phyloP scores from a whole-genome alignment of 2,888 invertebrate genomes.

The Folsomia candida region DNA sequence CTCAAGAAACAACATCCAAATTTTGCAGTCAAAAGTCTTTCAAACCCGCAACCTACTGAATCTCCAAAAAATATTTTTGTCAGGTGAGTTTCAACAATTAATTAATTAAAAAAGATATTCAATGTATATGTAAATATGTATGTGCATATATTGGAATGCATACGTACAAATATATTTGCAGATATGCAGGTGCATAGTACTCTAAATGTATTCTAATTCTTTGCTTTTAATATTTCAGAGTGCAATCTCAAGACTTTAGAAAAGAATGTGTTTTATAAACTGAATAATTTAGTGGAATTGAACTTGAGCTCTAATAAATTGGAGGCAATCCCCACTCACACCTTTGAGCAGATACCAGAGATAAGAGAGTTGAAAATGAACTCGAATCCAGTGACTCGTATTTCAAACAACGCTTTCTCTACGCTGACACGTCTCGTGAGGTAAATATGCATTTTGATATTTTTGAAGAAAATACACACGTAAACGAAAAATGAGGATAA shows the following conservation, averaged over 20 bases:
- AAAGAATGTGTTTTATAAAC: slow-evolving; percentile 70
- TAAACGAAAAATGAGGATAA: too few relatives aligned
- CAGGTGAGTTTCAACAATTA: too few relatives aligned
- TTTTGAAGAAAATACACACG: too few relatives aligned
- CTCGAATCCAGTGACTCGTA: slow-evolving; percentile 70
- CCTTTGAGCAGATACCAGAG: slow-evolving; percentile 70
- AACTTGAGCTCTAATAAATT: slow-evolving; percentile 74
- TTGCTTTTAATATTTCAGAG: too few relatives aligned
- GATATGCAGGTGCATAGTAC: too few relatives aligned
- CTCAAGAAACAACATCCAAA: slow-evolving; percentile 68
- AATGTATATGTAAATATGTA: too few relatives aligned
- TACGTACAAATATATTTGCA: too few relatives aligned
- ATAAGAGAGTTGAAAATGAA: slow-evolving; percentile 71
- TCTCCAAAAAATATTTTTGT: slow-evolving; percentile 74
- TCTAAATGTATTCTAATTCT: too few relatives aligned
- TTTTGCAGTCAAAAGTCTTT: slow-evolving; percentile 71
- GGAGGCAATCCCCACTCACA: slow-evolving; percentile 67
- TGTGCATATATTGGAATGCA: too few relatives aligned
- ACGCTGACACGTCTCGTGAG: slow-evolving; percentile 64
- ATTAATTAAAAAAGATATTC: too few relatives aligned
- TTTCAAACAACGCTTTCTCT: slow-evolving; percentile 64
- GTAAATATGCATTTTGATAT: too few relatives aligned
- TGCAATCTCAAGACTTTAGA: slow-evolving; percentile 70
- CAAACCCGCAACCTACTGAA: slow-evolving; percentile 72
- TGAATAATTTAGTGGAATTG: slow-evolving; percentile 77